Evolutionary conservation across 92 coral and sea anemone species (phyloP), one percentile per base, ranked within the genome.

Genomic region (Epizoanthus illoricatus): DNA sequence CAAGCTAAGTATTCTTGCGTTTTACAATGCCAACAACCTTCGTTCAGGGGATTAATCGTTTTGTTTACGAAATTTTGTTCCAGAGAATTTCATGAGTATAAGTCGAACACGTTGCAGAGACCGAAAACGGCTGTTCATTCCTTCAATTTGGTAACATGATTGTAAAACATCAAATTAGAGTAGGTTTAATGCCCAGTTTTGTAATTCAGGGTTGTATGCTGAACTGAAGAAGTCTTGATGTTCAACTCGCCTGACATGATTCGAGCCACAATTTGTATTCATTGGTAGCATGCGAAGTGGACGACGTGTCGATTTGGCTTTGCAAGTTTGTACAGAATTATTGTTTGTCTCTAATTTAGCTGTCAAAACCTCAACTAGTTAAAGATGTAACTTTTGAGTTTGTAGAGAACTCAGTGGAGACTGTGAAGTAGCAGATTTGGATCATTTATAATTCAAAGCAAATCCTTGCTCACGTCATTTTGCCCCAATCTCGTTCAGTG

Each of bases 371-470:
- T 63, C 43, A 63, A 36, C 65, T 49, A 43, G 41, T 59, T 78
- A 20, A 64, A 43, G 58, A 78, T 36, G 47, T 52, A 61, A 42
- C 74, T 67, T 47, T 81, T 84, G 60, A 60, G 84, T 66, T 45
- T 83, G 92, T 81, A 75, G 79, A 76, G 79, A 69, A 82, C 87
- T 73, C 43, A 52, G 61, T 78, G 81, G 76, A 71, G 65, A 69
- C 71, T 69, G 42, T 28, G 73, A 36, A 63, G 60, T 70, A 67
- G 67, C 64, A 58, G 65, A 52, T 85, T 86, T 73, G 79, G 85
- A 80, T 93, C 97, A 93, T 93, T 80, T 93, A 93, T 93, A 92
- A 93, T 93, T 93, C 92, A 93, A 91, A 88, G 89, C 86, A 87
- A 86, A 74, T 81, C 85, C 79, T 71, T 90, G 97, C 93, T 93